Percentiles rank a stretch among this genome's conserved stretches.
Evolutionary conservation across 2,797 vertebrate genomes (phyloP).

Genomic region (Zonotrichia albicollis): DNA sequence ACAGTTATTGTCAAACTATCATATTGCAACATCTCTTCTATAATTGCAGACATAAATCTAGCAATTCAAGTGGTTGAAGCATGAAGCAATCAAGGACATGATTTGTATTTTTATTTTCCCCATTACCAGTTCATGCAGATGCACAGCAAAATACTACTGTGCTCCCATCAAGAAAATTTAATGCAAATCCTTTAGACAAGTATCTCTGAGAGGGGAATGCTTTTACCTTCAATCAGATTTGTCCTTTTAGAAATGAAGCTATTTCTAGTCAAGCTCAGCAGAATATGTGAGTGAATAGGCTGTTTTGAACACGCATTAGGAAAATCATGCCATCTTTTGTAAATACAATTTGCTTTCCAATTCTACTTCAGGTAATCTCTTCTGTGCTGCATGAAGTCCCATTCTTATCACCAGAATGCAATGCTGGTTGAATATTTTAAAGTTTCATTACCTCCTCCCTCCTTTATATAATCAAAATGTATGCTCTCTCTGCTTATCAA

Average conservation of each 20-base stretch:
- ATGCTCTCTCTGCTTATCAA: constrained; percentile 66
- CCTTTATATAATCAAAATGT: constrained; percentile 59
- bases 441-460: constrained; percentile 50
- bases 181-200: constrained; percentile 54
- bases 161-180: constrained; percentile 50
- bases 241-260: constrained; percentile 68
- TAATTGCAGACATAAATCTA: constrained; percentile 55
- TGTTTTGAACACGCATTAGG: constrained; percentile 72
- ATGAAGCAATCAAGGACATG: constrained; percentile 54
- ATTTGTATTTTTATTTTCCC: constrained; percentile 68
- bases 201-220: constrained; percentile 41
- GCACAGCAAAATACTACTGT: constrained; percentile 31
- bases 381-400: constrained; percentile 53
- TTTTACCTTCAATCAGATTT: constrained; percentile 68
- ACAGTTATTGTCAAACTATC: constrained; percentile 52
- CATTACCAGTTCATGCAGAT: constrained; percentile 52
- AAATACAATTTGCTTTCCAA: constrained; percentile 78
- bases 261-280: constrained; percentile 68
- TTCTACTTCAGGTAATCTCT: constrained; percentile 73
- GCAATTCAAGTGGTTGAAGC: constrained; percentile 41
- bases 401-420: constrained; percentile 75
- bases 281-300: constrained; percentile 57
- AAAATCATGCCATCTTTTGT: constrained; percentile 73
- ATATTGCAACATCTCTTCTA: constrained; percentile 48
- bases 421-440: constrained; percentile 59